These are phyloP conservation scores for Polietes domitor DNA, from an alignment of 2,888 invertebrate species.

Conservation along the genomic window DNA sequence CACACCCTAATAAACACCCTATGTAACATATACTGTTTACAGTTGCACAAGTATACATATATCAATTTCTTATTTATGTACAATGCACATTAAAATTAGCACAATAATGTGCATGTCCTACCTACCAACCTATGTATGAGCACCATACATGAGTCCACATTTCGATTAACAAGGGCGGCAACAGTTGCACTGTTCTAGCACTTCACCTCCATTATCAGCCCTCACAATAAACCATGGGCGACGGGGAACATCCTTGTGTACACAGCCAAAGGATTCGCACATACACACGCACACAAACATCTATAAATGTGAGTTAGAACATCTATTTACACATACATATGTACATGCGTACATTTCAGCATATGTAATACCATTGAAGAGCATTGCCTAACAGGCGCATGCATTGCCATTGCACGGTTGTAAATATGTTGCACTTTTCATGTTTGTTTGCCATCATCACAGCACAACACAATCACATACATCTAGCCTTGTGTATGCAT, in stretches of 20 bases:
- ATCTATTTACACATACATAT: background rate
- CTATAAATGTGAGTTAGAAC: too few species aligned
- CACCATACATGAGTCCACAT: background rate
- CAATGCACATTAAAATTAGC: conserved; percentile 31
- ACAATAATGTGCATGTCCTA: background rate
- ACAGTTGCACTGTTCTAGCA: background rate
- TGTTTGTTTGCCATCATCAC: background rate
- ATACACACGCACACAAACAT: background rate
- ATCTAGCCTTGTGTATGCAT: background rate
- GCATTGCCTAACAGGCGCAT: background rate
- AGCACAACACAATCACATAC: background rate
- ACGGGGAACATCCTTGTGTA: background rate
- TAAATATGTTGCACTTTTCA: background rate
- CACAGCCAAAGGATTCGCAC: background rate
- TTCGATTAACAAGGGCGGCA: background rate
- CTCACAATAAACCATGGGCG: background rate
- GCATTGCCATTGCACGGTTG: background rate
- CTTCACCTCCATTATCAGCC: too few species aligned
- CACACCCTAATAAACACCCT: too few species aligned
- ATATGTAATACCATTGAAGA: background rate
- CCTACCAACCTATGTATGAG: too few species aligned
- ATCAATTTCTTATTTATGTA: conserved; percentile 39
- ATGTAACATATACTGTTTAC: too few species aligned
- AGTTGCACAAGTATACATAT: background rate
- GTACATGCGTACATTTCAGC: background rate